A percentile compares a stretch with the other conserved stretches of the same genome.
Evolutionary conservation across 2,797 vertebrate species (phyloP).

Genomic region (Sphenopsis melanotis): DNA sequence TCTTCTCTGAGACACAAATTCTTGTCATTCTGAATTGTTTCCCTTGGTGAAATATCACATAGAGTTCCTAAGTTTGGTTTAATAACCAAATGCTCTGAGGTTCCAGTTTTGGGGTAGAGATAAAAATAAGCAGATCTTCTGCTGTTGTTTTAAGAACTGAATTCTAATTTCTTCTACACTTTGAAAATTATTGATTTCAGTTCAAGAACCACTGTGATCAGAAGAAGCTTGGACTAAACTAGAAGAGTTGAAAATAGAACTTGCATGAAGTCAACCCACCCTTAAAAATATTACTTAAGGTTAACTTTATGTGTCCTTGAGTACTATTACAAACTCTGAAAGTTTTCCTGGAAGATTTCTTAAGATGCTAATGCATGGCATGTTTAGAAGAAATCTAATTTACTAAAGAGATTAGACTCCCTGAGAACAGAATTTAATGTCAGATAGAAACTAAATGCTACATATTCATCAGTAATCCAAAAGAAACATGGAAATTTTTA

Average conservation of each 20-base stretch:
- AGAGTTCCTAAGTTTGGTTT: not conserved
- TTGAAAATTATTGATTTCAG: not conserved
- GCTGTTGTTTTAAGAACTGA: not conserved
- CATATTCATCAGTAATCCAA: not conserved
- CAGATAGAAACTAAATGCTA: not conserved
- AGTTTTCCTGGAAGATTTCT: not conserved
- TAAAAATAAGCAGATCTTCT: not conserved
- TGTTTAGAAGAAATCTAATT: not conserved
- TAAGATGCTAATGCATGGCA: accelerated
- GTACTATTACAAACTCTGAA: not conserved
- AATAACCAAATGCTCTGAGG: not conserved
- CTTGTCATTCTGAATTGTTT: not conserved
- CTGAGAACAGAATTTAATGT: not conserved
- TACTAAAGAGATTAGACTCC: not conserved
- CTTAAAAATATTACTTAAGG: not conserved
- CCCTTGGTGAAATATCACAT: not conserved
- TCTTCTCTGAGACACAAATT: not conserved
- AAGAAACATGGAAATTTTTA: not conserved
- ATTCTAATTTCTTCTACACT: not conserved
- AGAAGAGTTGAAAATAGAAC: not conserved
- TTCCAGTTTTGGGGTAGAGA: not conserved
- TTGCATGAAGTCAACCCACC: not conserved
- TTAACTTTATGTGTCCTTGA: not conserved
- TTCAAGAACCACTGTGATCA: not conserved
- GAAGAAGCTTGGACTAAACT: not conserved